Evolutionary conservation across 2,113 vertebrate species (phyloP), one percentile per base, ranked within the genome.

Genomic region (Hyla sarda): DNA sequence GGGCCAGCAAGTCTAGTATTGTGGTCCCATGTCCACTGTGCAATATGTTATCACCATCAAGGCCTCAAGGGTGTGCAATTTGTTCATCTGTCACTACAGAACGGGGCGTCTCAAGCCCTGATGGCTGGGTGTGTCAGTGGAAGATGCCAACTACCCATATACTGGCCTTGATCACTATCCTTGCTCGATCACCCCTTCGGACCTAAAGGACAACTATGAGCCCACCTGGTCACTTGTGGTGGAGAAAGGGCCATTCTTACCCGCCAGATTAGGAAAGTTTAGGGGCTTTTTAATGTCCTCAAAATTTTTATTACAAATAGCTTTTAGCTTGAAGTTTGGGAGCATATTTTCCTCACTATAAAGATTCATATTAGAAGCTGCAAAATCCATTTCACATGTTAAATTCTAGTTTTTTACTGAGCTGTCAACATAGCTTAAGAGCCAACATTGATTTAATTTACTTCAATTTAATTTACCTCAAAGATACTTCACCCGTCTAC

Each of bases 391-490:
- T 71, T 71, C 67, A 37, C 65, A 71, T 71, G 67, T 71, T 23
- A 71, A 23, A 41, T 71, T 71, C 32, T 41, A 23, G 9, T 41
- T 41, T 41, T 71, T 41, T 30, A 11, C 62, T 45, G 30, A 41
- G 30, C 37, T 75, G 71, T 75, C 82, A 58, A 1, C 48, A 41
- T 45, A 56, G 54, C 72, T 84, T 32, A 60, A 45, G 72, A 37
- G 34, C n/a, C 10, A 62, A 74, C 54, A 84, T 75, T 75, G 32
- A 71, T 71, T 41, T 71, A 21, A 71, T 71, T 71, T 71, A 71
- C 32, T 76, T 62, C 58, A 65, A 77, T 67, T 76, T 85, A 85
- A 69, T 71, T 85, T 34, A 69, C 75, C 76, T 54, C 75, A 32
- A 71, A 85, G 76, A 83, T 54, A 21, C 62, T 77, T 62, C 47